These are phyloP conservation scores for Argynnis bischoffii DNA, from an alignment of 2,888 invertebrate species.

Conservation along the genomic window DNA sequence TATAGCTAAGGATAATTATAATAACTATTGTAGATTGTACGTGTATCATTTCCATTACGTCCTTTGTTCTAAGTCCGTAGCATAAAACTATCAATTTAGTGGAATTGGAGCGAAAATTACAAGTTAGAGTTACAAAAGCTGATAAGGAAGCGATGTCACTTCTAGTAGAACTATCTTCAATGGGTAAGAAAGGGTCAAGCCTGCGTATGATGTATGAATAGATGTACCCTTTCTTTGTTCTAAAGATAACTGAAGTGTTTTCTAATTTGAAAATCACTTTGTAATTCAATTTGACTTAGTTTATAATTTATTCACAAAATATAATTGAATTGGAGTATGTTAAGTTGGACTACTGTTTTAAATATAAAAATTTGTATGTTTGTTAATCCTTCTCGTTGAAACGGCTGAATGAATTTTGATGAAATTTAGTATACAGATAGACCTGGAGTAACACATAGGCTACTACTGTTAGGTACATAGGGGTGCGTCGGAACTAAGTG, in stretches of 20 bases:
- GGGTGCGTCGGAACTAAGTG: no score
- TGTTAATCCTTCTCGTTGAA: no score
- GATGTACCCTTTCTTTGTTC: slow-evolving; percentile 69
- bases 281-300: slow-evolving; percentile 7
- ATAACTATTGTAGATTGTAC: no score
- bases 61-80: background rate
- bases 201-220: slow-evolving; percentile 76
- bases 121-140: slow-evolving; percentile 18
- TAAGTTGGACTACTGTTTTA: no score
- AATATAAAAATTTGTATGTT: no score
- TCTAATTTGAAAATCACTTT: slow-evolving; percentile 15
- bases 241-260: slow-evolving; percentile 39
- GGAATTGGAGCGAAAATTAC: slow-evolving; percentile 17
- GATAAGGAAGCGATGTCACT: slow-evolving; percentile 19
- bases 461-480: no score
- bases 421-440: no score
- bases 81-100: slow-evolving; percentile 10
- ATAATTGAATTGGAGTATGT: no score
- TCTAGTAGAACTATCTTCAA: slow-evolving; percentile 28
- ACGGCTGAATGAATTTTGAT: no score
- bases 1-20: no score
- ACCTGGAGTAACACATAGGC: no score
- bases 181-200: slow-evolving; percentile 65
- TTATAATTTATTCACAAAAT: background rate
- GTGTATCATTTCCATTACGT: background rate